Base-by-base conservation (phyloP, 2,888 invertebrate genomes). In the Lathronympha strigana region DNA sequence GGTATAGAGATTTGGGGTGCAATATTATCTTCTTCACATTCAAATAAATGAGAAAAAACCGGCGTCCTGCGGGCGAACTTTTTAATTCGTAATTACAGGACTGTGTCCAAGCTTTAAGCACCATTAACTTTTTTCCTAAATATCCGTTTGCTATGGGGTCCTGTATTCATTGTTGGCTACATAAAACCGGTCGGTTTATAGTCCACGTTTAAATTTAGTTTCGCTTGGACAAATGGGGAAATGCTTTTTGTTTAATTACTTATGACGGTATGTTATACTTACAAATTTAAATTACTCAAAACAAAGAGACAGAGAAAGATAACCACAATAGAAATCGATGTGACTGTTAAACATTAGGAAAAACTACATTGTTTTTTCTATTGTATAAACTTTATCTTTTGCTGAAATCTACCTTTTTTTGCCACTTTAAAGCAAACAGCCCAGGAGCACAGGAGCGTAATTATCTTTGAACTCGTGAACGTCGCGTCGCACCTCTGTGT, bases 51-150 rank as follows among this genome's bases (percentile, higher is more conserved):
- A 84, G 87, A 90, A 91, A 92, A 91, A 92, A 89, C 77, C 77
- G 82, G 86, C 86, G 86, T 85, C 86, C 86, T 76, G 76, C 80
- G 81, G 87, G 84, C 87, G 82, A 90, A 91, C 81, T 91, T 92
- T 92, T 91, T 90, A 92, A 92, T 92, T 90, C 78, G 90, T 92
- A 91, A 91, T 92, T 92, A 91, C 87, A 92, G 90, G 89, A 88
- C 89, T 87, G 78, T 80, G 90, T 84, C 88, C 90, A 82, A 84
- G 88, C 90, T 90, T 87, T 87, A 88, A 85, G 91, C 85, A 81
- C 86, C 91, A 90, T 91, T 92, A 90, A 89, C 89, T 92, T 90
- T 90, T 88, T 90, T 84, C 82, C 83, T 82, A 86, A 89, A 87
- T 86, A 84, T 85, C 87, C 82, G 79, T 80, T 80, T 82, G 80